Percentiles rank a stretch among this genome's conserved stretches.
phyloP scores from a whole-genome alignment of 1,140 invertebrate species.

The Hermatobates lingyangjiaoensis region DNA sequence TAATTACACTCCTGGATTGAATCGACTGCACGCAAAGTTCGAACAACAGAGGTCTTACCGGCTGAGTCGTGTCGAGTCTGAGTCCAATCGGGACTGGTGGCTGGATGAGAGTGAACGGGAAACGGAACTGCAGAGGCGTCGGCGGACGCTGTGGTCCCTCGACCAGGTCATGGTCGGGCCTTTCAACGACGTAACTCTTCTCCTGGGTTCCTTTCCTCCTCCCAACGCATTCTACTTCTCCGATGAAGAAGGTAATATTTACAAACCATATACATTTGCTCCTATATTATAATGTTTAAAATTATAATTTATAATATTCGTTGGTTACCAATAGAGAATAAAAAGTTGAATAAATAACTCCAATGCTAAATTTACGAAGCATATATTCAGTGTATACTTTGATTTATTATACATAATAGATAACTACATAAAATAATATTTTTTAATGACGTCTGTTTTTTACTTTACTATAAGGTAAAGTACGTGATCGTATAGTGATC shows the following conservation, averaged over 20 bases:
- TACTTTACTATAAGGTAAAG: too few species aligned
- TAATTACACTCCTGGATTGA: conserved; percentile 9
- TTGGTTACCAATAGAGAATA: too few species aligned
- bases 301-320: too few species aligned
- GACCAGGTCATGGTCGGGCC: conserved; percentile 45
- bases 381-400: too few species aligned
- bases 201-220: conserved; percentile 36
- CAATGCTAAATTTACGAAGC: too few species aligned
- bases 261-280: too few species aligned
- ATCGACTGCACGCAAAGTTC: neutral
- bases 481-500: too few species aligned
- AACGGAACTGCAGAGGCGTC: conserved; percentile 5
- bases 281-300: too few species aligned
- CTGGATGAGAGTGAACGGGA: conserved; percentile 8
- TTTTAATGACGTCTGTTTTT: too few species aligned
- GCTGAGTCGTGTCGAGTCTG: conserved; percentile 14
- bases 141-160: conserved; percentile 17
- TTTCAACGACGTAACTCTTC: conserved; percentile 64
- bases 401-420: too few species aligned
- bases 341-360: too few species aligned
- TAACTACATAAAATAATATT: too few species aligned
- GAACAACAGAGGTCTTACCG: neutral
- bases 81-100: conserved; percentile 11
- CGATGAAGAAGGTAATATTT: neutral
- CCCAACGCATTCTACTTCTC: conserved; percentile 14